Base-by-base conservation (phyloP, 2,113 vertebrate genomes). In the Mugil cephalus region DNA sequence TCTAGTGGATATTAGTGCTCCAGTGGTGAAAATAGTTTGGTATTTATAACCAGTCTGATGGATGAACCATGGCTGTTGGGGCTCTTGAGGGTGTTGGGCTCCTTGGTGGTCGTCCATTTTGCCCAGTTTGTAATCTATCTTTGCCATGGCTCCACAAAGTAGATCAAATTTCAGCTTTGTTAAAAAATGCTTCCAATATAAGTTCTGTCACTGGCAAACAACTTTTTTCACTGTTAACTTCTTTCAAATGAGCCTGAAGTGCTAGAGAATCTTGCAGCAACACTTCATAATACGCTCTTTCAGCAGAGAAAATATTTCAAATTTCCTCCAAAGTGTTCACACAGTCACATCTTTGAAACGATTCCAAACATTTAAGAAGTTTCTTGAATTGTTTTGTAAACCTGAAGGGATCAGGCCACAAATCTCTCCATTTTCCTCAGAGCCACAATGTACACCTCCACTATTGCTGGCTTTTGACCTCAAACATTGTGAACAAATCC, bases 301-400 rank as follows among this genome's bases (percentile, higher is more conserved):
- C 24, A 30, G 24, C 24, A 3, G 24, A 30, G 24, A 30, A 5
- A 30, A 30, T 30, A 30, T 30, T 30, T 30, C 24, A 30, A 30
- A 30, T 30, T 5, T 30, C 24, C 24, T 30, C 24, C 24, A n/a
- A n/a, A n/a, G n/a, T 30, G 7, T 43, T 45, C 17, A 43, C 51
- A 54, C 0, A 9, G 48, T 52, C 24, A 19, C 30, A 59, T 40
- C 21, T 19, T 39, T 40, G 36, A 45, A 14, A 4, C 34, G 34
- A 48, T 50, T 64, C 3, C 3, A 74, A 56, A 24, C 30, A 50
- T 19, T 4, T 0, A 2, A 60, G 24, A 3, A 5, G 45, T n/a
- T 46, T 19, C 40, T 70, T 66, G 42, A 48, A 76, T 70, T 21
- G 54, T 18, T 75, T 75, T 15, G 38, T 50, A 69, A 59, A 67